Evolutionary conservation across 1,140 invertebrate genomes (phyloP).

Genomic region (Zaprionus ghesquierei): DNA sequence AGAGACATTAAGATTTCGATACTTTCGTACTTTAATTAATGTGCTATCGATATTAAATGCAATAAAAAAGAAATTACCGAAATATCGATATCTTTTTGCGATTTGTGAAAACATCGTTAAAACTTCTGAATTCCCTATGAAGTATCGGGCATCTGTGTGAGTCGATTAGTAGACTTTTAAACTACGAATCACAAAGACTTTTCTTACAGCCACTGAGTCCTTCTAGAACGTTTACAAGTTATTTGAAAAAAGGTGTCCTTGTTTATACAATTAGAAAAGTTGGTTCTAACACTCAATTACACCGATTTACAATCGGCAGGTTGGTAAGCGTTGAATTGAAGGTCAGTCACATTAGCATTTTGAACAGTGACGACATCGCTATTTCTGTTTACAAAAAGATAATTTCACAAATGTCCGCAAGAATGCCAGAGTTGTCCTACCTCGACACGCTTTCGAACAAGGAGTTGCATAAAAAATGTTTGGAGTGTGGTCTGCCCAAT

Average conservation of each 20-base stretch:
- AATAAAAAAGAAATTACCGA: neutral
- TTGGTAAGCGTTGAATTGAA: neutral
- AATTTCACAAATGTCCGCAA: conserved; percentile 50
- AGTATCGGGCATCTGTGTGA: neutral
- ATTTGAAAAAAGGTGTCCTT: neutral
- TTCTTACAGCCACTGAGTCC: neutral
- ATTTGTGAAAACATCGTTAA: neutral
- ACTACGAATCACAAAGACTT: neutral
- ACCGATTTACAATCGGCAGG: neutral
- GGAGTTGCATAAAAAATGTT: conserved; percentile 64
- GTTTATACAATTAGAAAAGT: neutral
- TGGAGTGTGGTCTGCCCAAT: conserved; percentile 62
- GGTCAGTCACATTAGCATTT: conserved; percentile 8
- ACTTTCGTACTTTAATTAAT: neutral
- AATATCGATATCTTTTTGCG: neutral
- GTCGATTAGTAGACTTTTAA: conserved; percentile 11
- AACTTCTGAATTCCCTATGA: neutral
- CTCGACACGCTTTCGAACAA: conserved; percentile 62
- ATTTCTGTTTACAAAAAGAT: conserved; percentile 51
- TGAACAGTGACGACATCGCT: conserved; percentile 65
- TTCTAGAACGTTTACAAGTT: neutral
- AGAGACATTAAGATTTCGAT: neutral
- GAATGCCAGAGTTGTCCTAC: conserved; percentile 56
- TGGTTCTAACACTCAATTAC: neutral
- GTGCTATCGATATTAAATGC: neutral